phyloP scores from a whole-genome alignment of 2,888 invertebrate species.

The Capitulum mitella region DNA sequence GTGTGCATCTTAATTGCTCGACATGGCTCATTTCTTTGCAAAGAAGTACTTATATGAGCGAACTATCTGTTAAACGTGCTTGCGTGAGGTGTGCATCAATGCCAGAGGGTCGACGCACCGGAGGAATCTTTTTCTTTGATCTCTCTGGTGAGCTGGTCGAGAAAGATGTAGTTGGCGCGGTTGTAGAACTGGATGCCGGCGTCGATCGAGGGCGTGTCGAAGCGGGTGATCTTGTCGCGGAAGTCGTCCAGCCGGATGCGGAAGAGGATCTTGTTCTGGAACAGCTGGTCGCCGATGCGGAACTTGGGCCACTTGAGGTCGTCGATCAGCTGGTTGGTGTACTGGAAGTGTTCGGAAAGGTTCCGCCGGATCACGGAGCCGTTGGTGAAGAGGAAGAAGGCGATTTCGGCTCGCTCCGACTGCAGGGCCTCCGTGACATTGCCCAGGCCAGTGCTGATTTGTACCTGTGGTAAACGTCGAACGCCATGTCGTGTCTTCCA shows the following conservation, averaged over 20 bases:
- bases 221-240: slow-evolving; percentile 32
- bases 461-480: too few relatives aligned
- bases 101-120: too few relatives aligned
- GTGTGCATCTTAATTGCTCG: too few relatives aligned
- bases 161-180: slow-evolving; percentile 41
- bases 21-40: too few relatives aligned
- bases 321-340: slow-evolving; percentile 43
- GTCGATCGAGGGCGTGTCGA: slow-evolving; percentile 34
- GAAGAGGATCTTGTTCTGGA: slow-evolving; percentile 30
- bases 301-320: slow-evolving; percentile 33
- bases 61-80: too few relatives aligned
- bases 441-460: slow-evolving; percentile 13
- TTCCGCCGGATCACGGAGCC: slow-evolving; percentile 34
- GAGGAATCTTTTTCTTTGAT: slow-evolving; percentile 32
- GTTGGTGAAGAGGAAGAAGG: slow-evolving; percentile 39
- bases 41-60: too few relatives aligned
- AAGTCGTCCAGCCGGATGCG: slow-evolving; percentile 34
- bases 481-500: too few relatives aligned
- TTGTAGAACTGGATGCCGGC: slow-evolving; percentile 42
- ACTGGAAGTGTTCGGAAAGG: slow-evolving; percentile 42
- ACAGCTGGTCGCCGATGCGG: slow-evolving; percentile 3
- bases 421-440: slow-evolving; percentile 41
- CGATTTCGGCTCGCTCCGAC: slow-evolving; percentile 46
- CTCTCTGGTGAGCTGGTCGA: slow-evolving; percentile 37
- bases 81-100: too few relatives aligned